Base-by-base conservation (phyloP, 1,140 invertebrate species). In the Dendroctonus valens region DNA sequence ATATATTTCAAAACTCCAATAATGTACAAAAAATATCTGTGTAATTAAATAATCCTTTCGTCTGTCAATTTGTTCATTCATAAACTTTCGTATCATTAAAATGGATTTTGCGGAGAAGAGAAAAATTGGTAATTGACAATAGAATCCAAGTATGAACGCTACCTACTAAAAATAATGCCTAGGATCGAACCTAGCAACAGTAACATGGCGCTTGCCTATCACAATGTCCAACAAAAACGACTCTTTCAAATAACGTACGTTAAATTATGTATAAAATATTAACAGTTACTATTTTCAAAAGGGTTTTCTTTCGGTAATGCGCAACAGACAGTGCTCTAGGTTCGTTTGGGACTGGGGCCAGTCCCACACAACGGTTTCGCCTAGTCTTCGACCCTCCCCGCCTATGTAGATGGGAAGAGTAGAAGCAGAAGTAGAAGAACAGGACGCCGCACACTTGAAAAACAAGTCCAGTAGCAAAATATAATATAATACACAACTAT, bases 21-120 rank as follows among this genome's bases (percentile, higher is more conserved):
- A 80, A 80, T 80, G 79, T 80, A 80, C 79, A 80, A 80, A 80
- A 80, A 80, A 80, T 80, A 80, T 79, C 76, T 80, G 79, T 79
- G 78, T 80, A 79, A 79, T 80, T 79, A 79, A 80, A 79, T 80
- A 79, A 80, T 79, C 78, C 77, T 76, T 78, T 76, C 74, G 76
- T 76, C 73, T 77, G 75, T 77, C 73, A 79, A 76, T 77, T 76
- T 77, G 75, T 77, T 77, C 75, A 76, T 62, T 52, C 48, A 55
- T 61, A 54, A 63, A 75, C 61, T 75, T 69, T 76, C 75, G 65
- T 75, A 77, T 76, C 76, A 76, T 41, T 60, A 38, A 60, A 76
- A 73, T 76, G 75, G 75, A 70, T 65, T 57, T 72, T 52, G 60
- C 6, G 52, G 62, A n/a, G 57, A 54, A 49, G 44, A 58, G 55